phyloP scores from a whole-genome alignment of 2,797 vertebrate species.

The Danio jaintianensis region DNA sequence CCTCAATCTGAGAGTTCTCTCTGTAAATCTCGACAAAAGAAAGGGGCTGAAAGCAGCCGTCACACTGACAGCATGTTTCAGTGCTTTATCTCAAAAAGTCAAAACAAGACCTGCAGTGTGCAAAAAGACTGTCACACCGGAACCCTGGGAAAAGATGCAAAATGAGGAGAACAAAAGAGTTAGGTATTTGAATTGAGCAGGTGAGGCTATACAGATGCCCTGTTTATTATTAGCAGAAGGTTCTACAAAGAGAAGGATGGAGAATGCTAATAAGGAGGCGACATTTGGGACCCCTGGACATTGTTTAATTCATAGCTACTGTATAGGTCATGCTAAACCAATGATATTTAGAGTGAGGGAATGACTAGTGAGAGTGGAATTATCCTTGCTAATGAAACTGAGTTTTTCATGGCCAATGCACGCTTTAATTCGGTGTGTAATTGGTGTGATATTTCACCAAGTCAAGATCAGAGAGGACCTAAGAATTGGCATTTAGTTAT shows the following conservation, averaged over 20 bases:
- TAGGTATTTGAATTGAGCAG: constrained; percentile 43
- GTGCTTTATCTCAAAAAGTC: constrained; percentile 41
- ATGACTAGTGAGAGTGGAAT: constrained; percentile 9
- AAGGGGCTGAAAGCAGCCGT: constrained; percentile 39
- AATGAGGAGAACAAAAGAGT: background rate
- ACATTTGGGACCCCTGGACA: background rate
- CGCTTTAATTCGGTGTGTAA: constrained; percentile 30
- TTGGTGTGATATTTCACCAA: constrained; percentile 39
- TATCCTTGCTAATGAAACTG: constrained; percentile 34
- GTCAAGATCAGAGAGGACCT: constrained; percentile 43
- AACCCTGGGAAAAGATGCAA: constrained; percentile 27
- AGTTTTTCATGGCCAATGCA: constrained; percentile 16
- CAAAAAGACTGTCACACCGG: constrained; percentile 31
- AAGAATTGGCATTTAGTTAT: constrained; percentile 35
- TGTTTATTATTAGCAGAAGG: constrained; percentile 15
- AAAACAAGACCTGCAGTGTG: constrained; percentile 49
- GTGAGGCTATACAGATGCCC: constrained; percentile 29
- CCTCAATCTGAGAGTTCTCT: constrained; percentile 16
- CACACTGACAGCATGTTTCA: constrained; percentile 28
- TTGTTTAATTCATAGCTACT: constrained; percentile 22
- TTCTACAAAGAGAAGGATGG: background rate
- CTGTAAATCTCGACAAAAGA: constrained; percentile 27
- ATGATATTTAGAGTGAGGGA: constrained; percentile 25
- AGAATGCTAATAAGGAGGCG: background rate
- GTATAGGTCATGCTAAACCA: constrained; percentile 28